Evolutionary conservation across 2,888 invertebrate species (phyloP).

Genomic region (Tryphoninae sp.): DNA sequence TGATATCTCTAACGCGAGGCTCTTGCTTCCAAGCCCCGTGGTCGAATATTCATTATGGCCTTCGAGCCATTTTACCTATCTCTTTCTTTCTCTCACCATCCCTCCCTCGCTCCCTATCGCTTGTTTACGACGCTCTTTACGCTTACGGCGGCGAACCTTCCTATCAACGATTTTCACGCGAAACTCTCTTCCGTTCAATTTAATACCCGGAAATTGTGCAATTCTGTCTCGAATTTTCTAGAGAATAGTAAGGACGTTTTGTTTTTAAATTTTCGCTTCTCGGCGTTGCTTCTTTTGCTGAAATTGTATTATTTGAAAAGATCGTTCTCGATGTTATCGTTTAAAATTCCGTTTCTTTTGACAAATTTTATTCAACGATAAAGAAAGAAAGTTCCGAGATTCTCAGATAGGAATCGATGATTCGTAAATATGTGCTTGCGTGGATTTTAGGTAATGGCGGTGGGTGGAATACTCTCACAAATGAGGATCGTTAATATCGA

Average conservation of each 20-base stretch:
- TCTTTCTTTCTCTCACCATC: not conserved
- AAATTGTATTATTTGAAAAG: constrained; percentile 1
- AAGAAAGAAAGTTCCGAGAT: not conserved
- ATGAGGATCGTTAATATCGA: not conserved
- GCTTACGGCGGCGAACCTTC: not conserved
- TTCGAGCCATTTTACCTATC: constrained; percentile 1
- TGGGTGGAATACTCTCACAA: not conserved
- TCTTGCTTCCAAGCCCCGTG: not conserved
- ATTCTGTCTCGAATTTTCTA: not conserved
- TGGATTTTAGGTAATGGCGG: not conserved
- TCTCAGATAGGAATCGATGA: constrained; percentile 25
- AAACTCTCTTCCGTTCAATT: not conserved
- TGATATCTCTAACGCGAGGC: not conserved
- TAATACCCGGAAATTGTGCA: not conserved
- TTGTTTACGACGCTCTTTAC: not conserved
- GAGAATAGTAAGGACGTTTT: not conserved
- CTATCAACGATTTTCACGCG: not conserved
- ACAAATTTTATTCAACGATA: not conserved
- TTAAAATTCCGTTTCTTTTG: constrained; percentile 1
- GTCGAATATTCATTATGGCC: constrained; percentile 20
- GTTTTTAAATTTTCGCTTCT: constrained; percentile 8
- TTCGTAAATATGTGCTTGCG: not conserved
- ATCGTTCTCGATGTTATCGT: constrained; percentile 8
- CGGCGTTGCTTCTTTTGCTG: not conserved
- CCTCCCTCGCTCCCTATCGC: not conserved